Evolutionary conservation across 2,797 vertebrate genomes (phyloP), one percentile per base, ranked within the genome.

Genomic region (Lacerta agilis): DNA sequence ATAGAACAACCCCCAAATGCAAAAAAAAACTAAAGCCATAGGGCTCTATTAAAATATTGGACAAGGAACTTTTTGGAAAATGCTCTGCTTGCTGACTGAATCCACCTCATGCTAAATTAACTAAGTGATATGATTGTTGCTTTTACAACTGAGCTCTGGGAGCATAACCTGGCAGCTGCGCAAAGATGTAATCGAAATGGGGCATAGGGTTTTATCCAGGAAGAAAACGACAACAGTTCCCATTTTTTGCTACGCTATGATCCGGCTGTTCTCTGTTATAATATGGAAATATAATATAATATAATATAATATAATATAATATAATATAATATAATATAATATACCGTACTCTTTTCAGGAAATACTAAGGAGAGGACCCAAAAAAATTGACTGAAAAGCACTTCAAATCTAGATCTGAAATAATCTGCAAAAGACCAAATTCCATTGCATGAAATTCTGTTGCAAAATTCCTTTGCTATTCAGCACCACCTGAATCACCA

Each of bases 1-100:
- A 94, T 88, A 89, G 88, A 96, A 94, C 89, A 92, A 95, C 86
- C 87, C 86, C 95, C 94, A 96, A 95, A 96, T 95, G 90, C 89
- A 17, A 81, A 84, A 43, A 67, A 45, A 69, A 94, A 94, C 89
- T 86, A 93, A 88, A 90, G 89, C 89, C 80, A 38, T 87, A 41
- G 23, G 36, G n/a, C 7, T 38, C 13, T 29, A 10, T 23, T 41
- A 41, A 20, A 41, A 79, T n/a, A 81, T 4, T 41, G 11, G 61
- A 9, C 15, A 23, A 41, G 61, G 9, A 81, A n/a, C 36, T 80
- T 6, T 64, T 80, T 25, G 58, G 58, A 36, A 64, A 64, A 38
- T 23, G 20, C 4, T 43, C 41, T 33, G 18, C 20, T 20, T 80
- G 58, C 29, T n/a, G n/a, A 71, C 79, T 61, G 2, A 20, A 2